A percentile compares a stretch with the other conserved stretches of the same genome.
phyloP scores from a whole-genome alignment of 2,888 invertebrate species.

The Eupithecia vulgata region DNA sequence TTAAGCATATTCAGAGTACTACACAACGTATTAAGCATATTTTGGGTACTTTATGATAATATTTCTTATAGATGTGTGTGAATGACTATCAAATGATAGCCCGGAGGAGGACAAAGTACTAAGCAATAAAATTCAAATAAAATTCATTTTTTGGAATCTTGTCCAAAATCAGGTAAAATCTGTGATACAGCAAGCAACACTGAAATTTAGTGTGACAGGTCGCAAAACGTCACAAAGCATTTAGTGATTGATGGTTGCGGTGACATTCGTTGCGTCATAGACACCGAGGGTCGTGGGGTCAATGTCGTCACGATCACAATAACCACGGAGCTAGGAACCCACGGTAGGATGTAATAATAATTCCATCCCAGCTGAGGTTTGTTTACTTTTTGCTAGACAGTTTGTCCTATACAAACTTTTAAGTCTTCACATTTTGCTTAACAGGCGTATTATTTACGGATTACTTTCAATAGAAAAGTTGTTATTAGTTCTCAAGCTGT shows the following conservation, averaged over 20 bases:
- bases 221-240: slow-evolving; percentile 73
- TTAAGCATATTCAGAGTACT: neutral
- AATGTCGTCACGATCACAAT: slow-evolving; percentile 75
- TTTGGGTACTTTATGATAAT: neutral
- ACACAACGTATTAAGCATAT: neutral
- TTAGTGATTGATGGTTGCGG: slow-evolving; percentile 77
- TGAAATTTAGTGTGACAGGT: slow-evolving; percentile 55
- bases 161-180: neutral
- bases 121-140: too few species aligned
- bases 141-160: too few species aligned
- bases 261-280: slow-evolving; percentile 74
- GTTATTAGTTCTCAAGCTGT: slow-evolving; percentile 30
- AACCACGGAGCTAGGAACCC: slow-evolving; percentile 52
- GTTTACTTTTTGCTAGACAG: slow-evolving; percentile 35
- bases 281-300: slow-evolving; percentile 73
- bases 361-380: slow-evolving; percentile 53
- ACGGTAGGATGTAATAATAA: slow-evolving; percentile 50
- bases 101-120: neutral
- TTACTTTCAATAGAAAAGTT: slow-evolving; percentile 25
- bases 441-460: slow-evolving; percentile 20
- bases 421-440: slow-evolving; percentile 14
- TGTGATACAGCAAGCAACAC: neutral
- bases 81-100: neutral
- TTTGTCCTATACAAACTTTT: slow-evolving; percentile 23
- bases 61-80: neutral